Base-by-base conservation (phyloP, 2,888 invertebrate species). In the Drosophila prostipennis region DNA sequence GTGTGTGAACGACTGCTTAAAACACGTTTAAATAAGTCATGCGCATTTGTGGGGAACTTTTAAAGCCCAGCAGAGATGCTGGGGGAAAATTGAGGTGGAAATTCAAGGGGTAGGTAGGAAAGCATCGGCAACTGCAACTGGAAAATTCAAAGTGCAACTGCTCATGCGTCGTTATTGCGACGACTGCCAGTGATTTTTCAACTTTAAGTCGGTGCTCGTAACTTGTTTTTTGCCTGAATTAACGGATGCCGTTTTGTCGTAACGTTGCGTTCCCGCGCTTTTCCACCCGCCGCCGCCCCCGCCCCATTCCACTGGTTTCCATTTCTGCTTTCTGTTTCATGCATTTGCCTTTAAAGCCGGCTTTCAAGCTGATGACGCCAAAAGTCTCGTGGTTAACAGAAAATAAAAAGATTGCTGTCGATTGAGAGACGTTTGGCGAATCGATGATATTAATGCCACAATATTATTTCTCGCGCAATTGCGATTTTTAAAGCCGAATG, bases 11-110 rank as follows among this genome's bases (percentile, higher is more conserved):
- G 43, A 36, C 37, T 26, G 58, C 49, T 34, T 42, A 48, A 60
- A 68, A 67, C 65, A 65, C 52, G 67, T 65, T 65, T 65, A 65
- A 65, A 65, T 65, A 65, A 67, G 68, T 67, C 68, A 65, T 65
- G 68, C 68, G 68, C 68, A 67, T 54, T 68, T 48, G 54, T 42
- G 48, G 69, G 37, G 55, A 53, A 51, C 55, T 84, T 82, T 87
- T 87, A 87, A 87, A 82, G 87, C 79, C 52, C 43, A 34, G 34
- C 40, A 34, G 51, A 39, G 46, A 36, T 51, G 68, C 68, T 49
- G 61, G 71, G 57, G 77, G 78, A 74, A 82, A 79, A 75, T 76
- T 69, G 72, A 80, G 60, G 39, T 42, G 42, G 13, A 46, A 58
- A 29, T 59, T 51, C 14, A 34, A 39, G 51, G 49, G 70, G 61